Base-by-base conservation (phyloP, 2,797 vertebrate genomes). In the Melanogrammus aeglefinus region DNA sequence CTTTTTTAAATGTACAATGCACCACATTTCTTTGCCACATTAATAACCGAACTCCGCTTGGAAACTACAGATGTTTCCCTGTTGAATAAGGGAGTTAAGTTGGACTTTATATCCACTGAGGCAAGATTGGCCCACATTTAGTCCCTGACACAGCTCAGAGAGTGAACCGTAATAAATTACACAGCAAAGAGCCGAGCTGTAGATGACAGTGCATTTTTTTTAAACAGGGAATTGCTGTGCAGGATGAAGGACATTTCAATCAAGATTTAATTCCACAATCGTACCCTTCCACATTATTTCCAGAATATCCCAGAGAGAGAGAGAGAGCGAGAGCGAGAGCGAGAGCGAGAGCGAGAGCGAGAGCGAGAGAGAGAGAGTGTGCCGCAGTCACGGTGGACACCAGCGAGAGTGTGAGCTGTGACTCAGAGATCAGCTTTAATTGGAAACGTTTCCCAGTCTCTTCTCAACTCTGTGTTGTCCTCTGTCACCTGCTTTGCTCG, bases 391-490 rank as follows among this genome's bases (percentile, higher is more conserved):
- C 57, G 7, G 57, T 63, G 57, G 57, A 63, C 57, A 63, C 57
- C 57, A 21, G 21, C 13, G 18, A 39, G 16, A 24, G 57, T 24
- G 57, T 63, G 57, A 63, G 57, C 57, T 24, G 57, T 57, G 51
- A 57, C 51, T 57, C 57, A 63, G 57, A 63, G 57, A 63, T 63
- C 57, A 63, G 57, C 57, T 63, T 63, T 63, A 63, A 63, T 63
- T 63, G 21, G 57, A 63, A n/a, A 63, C 21, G 5, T 24, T 24
- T 63, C 57, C 57, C 21, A 63, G 57, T 24, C 14, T 9, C 57
- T 63, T 16, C 47, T 51, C 0, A 18, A 21, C 47, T 21, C 47
- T 18, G 47, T 3, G 47, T 12, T 21, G 47, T 21, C 6, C 57
- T 63, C 21, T 7, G 7, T 63, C 57, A 63, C 57, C 57, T 51